These are phyloP conservation scores for Donacobius atricapilla DNA, from an alignment of 2,113 vertebrate genomes.

Conservation along the genomic window DNA sequence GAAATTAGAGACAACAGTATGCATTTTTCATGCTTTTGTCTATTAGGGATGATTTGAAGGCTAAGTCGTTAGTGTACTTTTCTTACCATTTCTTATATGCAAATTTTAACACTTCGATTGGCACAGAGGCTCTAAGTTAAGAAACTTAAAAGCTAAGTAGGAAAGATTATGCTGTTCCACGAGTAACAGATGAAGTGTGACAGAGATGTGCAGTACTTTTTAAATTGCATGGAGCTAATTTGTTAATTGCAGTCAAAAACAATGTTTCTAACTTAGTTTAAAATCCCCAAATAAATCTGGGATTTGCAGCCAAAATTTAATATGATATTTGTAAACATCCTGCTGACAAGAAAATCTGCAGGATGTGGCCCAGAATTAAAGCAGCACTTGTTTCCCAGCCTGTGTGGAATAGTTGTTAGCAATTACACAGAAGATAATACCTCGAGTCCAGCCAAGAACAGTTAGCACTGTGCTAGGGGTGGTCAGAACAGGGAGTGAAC, in stretches of 20 bases:
- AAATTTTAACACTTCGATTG: background rate
- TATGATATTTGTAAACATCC: background rate
- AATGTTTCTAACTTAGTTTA: background rate
- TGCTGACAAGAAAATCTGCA: background rate
- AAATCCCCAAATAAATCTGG: background rate
- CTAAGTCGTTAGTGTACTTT: background rate
- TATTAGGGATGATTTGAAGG: background rate
- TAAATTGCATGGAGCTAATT: background rate
- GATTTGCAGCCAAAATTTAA: background rate
- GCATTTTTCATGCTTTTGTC: background rate
- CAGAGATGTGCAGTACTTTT: background rate
- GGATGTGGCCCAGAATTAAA: background rate
- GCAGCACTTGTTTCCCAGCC: background rate
- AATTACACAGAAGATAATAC: background rate
- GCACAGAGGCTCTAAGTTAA: background rate
- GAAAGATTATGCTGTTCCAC: background rate
- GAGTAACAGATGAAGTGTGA: background rate
- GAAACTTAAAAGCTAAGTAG: background rate
- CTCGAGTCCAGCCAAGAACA: background rate
- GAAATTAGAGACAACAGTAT: background rate
- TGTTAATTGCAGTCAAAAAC: background rate
- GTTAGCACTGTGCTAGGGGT: background rate
- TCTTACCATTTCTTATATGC: background rate
- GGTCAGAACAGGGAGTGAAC: background rate
- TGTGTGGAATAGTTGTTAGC: background rate